These are phyloP conservation scores for Luehdorfia chinensis DNA, from an alignment of 1,140 invertebrate species.

Conservation along the genomic window DNA sequence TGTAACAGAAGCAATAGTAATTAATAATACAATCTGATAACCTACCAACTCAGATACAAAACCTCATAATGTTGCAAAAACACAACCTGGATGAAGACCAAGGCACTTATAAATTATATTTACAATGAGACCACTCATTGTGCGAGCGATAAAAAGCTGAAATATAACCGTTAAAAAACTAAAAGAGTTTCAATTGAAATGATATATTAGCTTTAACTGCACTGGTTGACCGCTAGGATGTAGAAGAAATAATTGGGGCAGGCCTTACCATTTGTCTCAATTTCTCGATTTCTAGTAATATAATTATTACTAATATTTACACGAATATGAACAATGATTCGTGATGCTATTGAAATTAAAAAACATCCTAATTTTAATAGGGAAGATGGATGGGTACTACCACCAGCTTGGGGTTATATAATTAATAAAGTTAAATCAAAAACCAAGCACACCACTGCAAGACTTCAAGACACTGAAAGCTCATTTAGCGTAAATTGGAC, in stretches of 20 bases:
- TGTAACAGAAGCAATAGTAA: not conserved
- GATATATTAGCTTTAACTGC: conserved; percentile 26
- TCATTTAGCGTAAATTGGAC: no score
- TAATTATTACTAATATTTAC: no score
- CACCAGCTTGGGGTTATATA: no score
- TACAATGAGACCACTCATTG: conserved; percentile 19
- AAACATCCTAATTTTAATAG: no score
- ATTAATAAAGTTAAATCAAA: no score
- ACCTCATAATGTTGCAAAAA: not conserved
- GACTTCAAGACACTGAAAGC: no score
- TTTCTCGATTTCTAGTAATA: no score
- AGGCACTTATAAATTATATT: conserved; percentile 3
- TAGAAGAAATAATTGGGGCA: conserved; percentile 27
- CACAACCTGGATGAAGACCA: not conserved
- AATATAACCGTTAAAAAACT: conserved; percentile 27
- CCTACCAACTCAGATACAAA: not conserved
- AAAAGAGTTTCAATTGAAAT: conserved; percentile 26
- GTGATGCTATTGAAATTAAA: no score
- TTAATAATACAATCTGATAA: not conserved
- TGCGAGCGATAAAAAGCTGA: conserved; percentile 18
- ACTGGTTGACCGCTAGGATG: conserved; percentile 1
- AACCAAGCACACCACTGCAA: no score
- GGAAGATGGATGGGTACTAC: no score
- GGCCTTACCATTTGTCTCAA: conserved; percentile 1
- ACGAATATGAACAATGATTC: no score